Evolutionary conservation across 64 coral and sea anemone genomes (phyloP).

Genomic region (Pachyseris speciosa): DNA sequence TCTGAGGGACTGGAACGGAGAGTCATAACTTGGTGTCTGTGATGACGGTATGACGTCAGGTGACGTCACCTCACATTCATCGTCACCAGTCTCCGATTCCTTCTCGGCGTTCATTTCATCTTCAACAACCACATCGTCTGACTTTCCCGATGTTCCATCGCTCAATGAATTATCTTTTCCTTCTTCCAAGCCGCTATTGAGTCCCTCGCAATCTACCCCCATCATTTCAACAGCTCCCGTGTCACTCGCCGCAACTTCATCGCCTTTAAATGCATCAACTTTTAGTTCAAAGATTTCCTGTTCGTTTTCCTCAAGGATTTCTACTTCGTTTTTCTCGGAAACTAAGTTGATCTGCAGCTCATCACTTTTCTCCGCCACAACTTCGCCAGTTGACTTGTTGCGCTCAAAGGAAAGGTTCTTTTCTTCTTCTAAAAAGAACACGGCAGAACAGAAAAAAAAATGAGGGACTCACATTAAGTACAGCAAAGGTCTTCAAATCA

Average conservation of each 20-base stretch:
- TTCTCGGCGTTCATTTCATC: not conserved
- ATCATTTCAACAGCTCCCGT: not conserved
- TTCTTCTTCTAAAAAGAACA: conserved; percentile 1
- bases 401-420: not conserved
- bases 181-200: not conserved
- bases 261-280: not conserved
- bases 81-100: not conserved
- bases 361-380: not conserved
- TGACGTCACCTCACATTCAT: conserved; percentile 54
- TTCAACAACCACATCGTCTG: not conserved
- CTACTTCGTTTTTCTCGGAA: not conserved
- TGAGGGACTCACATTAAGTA: not conserved
- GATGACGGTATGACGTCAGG: conserved; percentile 94
- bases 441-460: not conserved
- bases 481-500: not conserved
- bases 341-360: not conserved
- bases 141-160: not conserved
- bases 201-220: not conserved
- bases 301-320: not conserved
- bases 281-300: not conserved
- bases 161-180: not conserved
- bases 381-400: not conserved
- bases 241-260: not conserved
- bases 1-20: conserved; percentile 67
- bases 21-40: conserved; percentile 64